phyloP scores from a whole-genome alignment of 2,113 vertebrate species.

The Dipodomys spectabilis region DNA sequence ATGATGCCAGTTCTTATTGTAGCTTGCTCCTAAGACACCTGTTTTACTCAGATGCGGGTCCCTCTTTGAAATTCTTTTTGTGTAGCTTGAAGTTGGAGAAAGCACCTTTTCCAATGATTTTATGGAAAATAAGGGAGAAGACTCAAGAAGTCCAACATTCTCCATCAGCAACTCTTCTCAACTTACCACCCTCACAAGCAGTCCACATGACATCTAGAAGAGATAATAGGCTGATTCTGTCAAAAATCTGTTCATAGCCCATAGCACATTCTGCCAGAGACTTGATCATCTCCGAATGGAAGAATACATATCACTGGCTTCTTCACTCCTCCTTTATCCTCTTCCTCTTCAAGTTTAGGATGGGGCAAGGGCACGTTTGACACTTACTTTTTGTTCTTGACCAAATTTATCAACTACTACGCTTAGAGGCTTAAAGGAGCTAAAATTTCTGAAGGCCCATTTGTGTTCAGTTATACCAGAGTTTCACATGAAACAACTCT shows the following conservation, averaged over 20 bases:
- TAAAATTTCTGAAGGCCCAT: not conserved
- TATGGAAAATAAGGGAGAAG: not conserved
- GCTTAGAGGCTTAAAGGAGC: not conserved
- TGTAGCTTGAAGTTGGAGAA: not conserved
- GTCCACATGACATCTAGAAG: not conserved
- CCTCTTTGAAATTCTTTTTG: not conserved
- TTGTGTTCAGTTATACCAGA: not conserved
- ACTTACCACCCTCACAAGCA: not conserved
- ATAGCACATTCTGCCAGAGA: not conserved
- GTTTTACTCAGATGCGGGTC: not conserved
- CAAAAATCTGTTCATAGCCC: not conserved
- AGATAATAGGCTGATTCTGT: not conserved
- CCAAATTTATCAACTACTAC: not conserved
- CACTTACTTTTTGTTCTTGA: not conserved
- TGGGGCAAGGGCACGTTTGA: not conserved
- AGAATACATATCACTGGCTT: too few species aligned
- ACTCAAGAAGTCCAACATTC: too few species aligned
- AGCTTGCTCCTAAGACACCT: not conserved
- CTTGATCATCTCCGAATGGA: not conserved
- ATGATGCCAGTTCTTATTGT: not conserved
- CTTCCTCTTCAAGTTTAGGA: too few species aligned
- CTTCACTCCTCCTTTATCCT: too few species aligned
- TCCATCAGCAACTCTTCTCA: not conserved
- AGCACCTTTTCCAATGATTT: not conserved
- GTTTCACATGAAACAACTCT: not conserved